phyloP scores from a whole-genome alignment of 2,113 vertebrate species.

The Probosciger aterrimus region DNA sequence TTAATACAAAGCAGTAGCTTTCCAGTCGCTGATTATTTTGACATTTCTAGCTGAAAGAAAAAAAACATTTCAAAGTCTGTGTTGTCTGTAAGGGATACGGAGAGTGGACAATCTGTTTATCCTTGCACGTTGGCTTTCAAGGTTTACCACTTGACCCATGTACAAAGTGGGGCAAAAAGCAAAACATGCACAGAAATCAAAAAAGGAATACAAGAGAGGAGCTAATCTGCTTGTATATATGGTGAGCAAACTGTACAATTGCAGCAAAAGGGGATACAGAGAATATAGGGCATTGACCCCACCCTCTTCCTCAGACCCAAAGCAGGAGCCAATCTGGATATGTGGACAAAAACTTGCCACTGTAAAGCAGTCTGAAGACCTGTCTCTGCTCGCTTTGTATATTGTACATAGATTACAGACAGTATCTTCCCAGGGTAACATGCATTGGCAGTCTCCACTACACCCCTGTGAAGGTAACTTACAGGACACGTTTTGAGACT shows the following conservation, averaged over 20 bases:
- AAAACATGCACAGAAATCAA: background rate
- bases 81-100: background rate
- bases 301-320: background rate
- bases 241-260: background rate
- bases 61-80: background rate
- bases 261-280: background rate
- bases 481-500: background rate
- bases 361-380: background rate
- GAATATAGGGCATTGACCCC: background rate
- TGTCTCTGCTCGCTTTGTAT: background rate
- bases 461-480: background rate
- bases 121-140: background rate
- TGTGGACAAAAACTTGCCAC: background rate
- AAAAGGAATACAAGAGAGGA: background rate
- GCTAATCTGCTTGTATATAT: rapidly evolving
- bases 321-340: background rate
- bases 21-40: background rate
- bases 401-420: background rate
- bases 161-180: rapidly evolving
- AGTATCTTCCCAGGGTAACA: background rate
- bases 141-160: background rate
- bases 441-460: background rate
- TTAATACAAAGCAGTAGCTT: background rate
- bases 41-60: background rate
- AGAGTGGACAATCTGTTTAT: background rate